phyloP scores from a whole-genome alignment of 1,140 invertebrate species.

The Drosophila navojoa region DNA sequence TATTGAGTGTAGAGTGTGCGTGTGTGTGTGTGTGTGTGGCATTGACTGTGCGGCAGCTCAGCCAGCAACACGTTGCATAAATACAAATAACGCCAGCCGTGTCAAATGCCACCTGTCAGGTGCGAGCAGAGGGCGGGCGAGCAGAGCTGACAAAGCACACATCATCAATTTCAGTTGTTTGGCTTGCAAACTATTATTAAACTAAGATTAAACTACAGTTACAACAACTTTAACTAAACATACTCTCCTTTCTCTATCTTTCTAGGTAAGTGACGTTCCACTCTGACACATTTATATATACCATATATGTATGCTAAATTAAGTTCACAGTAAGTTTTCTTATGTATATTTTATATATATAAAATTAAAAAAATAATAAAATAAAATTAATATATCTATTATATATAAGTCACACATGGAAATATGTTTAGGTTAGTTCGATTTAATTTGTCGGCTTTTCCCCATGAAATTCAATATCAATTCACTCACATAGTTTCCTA shows the following conservation, averaged over 20 bases:
- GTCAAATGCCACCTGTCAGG: conserved; percentile 5
- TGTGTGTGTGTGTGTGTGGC: not conserved
- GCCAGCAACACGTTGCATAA: conserved; percentile 49
- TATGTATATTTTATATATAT: conserved; percentile 51
- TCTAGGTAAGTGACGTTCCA: conserved; percentile 59
- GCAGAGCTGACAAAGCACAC: not conserved
- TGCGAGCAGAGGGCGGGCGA: not conserved
- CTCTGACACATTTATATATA: not conserved
- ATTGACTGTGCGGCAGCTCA: conserved; percentile 18
- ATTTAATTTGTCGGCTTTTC: not conserved
- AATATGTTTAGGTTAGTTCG: conserved; percentile 1
- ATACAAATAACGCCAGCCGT: conserved; percentile 43
- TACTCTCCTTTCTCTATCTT: conserved; percentile 36
- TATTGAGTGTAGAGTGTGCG: conserved; percentile 6
- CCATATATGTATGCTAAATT: conserved; percentile 31
- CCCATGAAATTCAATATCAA: not conserved
- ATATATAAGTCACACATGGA: not conserved
- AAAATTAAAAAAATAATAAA: too few relatives aligned
- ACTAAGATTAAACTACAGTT: not conserved
- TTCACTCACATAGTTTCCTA: not conserved
- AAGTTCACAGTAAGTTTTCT: conserved; percentile 69
- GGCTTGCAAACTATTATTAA: not conserved
- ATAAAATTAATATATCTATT: not conserved
- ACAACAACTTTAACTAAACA: conserved; percentile 8
- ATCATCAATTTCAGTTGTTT: conserved; percentile 33